Base-by-base conservation (phyloP, 2,888 invertebrate genomes). In the Polymixis flavicincta region DNA sequence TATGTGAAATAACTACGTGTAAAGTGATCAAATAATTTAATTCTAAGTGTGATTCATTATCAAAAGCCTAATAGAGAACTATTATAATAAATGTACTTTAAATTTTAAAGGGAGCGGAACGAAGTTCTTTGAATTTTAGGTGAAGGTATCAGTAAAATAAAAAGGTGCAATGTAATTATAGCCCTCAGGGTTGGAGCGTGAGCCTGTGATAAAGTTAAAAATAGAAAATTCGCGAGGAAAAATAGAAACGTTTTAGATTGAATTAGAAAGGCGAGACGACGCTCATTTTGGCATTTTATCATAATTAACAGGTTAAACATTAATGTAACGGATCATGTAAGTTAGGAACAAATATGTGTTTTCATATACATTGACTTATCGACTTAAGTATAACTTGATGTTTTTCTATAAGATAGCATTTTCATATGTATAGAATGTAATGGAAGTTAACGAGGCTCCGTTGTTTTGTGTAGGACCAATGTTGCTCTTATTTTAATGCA, bases 161-260 rank as follows among this genome's bases (percentile, higher is more conserved):
- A 87, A 94, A 92, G 95, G 95, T 95, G 95, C 95, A 94, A 94
- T 94, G 93, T 91, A 91, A 88, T 84, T 84, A 88, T 88, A 84
- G 91, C 94, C 95, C 94, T 89, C 90, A 93, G 94, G 95, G 95
- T 92, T 92, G 87, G 92, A 93, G 94, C 94, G 94, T 90, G 92
- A 94, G 95, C 95, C 96, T 96, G 96, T 96, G 96, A 96, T 96
- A 96, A 94, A 89, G 92, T 92, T 68, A 91, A 93, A 91, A 91
- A 92, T 92, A 92, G 89, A 90, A 91, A 92, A 90, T 90, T 89
- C 82, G 88, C 71, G 73, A 87, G 79, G 75, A 89, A 85, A 88
- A 87, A 88, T 90, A 90, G 87, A 89, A 89, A 86, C 84, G 90
- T 91, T 74, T 78, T 89, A 89, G 85, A 88, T 89, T 90, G 87